A percentile compares a stretch with the other conserved stretches of the same genome.
phyloP scores from a whole-genome alignment of 2,888 invertebrate species.

The Athrips mouffetella region DNA sequence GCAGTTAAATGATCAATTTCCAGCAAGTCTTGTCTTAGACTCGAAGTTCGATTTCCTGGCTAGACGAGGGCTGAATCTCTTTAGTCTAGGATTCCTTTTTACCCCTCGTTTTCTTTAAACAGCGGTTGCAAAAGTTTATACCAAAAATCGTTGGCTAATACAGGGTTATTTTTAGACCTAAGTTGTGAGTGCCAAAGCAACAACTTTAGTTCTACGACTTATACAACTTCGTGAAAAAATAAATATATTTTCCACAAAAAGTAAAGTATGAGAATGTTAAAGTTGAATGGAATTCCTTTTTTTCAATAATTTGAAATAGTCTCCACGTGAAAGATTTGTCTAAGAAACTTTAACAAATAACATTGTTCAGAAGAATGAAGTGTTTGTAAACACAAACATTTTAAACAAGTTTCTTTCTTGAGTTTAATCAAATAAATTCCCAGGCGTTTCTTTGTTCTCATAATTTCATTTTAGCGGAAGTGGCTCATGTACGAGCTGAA shows the following conservation, averaged over 20 bases:
- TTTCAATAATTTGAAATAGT: no score
- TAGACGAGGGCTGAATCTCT: neutral
- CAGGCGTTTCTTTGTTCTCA: neutral
- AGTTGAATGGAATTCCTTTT: no score
- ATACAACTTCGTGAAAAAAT: no score
- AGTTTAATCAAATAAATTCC: neutral
- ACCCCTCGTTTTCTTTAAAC: neutral
- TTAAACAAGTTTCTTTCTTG: neutral
- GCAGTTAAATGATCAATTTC: constrained; percentile 7
- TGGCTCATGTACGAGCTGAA: neutral
- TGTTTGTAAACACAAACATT: neutral
- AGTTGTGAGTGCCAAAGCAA: no score
- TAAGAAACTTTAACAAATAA: no score
- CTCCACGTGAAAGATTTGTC: no score
- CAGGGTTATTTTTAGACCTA: no score
- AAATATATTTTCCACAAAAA: no score
- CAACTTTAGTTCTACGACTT: no score
- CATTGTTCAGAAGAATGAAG: neutral
- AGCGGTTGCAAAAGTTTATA: no score
- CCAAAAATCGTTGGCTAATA: no score
- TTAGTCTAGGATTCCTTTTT: constrained; percentile 2
- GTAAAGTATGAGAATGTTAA: no score
- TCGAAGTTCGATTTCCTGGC: constrained; percentile 8
- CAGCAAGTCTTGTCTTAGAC: neutral
- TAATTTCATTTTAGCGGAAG: neutral